phyloP scores from a whole-genome alignment of 2,888 invertebrate species.

The Drosophila antonietae region DNA sequence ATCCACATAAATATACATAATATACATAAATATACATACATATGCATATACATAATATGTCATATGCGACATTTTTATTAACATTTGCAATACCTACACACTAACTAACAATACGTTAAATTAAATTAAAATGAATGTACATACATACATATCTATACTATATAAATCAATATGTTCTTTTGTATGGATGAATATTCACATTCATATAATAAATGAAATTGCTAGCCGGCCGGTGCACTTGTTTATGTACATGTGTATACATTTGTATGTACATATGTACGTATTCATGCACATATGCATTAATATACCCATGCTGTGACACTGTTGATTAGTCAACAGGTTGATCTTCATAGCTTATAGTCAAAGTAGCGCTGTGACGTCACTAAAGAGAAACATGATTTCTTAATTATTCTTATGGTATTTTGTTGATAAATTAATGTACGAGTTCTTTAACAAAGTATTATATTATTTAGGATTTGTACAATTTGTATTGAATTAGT shows the following conservation, averaged over 20 bases:
- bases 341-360: neutral
- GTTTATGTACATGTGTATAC: neutral
- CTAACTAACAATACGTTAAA: too few relatives aligned
- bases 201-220: neutral
- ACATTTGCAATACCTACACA: too few relatives aligned
- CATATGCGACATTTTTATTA: neutral
- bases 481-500: too few relatives aligned
- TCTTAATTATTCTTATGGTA: neutral
- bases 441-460: too few relatives aligned
- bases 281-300: neutral
- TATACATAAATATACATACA: neutral
- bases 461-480: neutral
- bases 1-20: too few relatives aligned
- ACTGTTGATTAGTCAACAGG: neutral
- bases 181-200: neutral
- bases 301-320: neutral
- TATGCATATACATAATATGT: neutral
- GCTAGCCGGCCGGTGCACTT: constrained; percentile 4
- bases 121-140: neutral
- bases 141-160: neutral
- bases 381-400: neutral
- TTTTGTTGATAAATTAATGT: neutral
- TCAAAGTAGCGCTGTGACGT: neutral
- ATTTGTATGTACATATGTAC: neutral
- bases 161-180: neutral